Percentiles rank a stretch among this genome's conserved stretches.
Conservation (phyloP, 2,797 vertebrate genomes). For the Hippocampus kuda region DNA sequence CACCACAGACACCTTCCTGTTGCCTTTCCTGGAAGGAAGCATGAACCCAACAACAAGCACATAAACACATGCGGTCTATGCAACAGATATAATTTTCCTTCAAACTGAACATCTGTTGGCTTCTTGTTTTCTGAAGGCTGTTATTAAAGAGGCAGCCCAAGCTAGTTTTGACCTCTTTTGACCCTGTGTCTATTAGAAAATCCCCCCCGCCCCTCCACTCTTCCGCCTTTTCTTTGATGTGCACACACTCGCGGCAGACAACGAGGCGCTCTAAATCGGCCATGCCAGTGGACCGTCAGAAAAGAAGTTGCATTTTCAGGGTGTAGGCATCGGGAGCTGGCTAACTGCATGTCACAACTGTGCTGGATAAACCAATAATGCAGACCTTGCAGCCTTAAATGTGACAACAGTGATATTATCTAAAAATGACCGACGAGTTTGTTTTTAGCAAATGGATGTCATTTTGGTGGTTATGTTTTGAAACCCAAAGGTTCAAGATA, state of each 20-base stretch:
- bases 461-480: not conserved
- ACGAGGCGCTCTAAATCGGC: too few species aligned
- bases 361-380: too few species aligned
- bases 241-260: too few species aligned
- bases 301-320: too few species aligned
- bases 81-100: slow-evolving; percentile 14
- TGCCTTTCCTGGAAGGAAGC: slow-evolving; percentile 32
- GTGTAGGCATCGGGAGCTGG: too few species aligned
- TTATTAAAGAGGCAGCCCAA: not conserved
- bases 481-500: slow-evolving; percentile 5
- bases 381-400: not conserved
- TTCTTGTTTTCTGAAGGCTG: slow-evolving; percentile 14
- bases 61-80: slow-evolving; percentile 10
- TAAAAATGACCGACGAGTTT: not conserved
- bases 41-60: slow-evolving; percentile 31
- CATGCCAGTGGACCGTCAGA: too few species aligned
- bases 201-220: too few species aligned
- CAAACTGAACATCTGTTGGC: slow-evolving; percentile 16
- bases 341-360: too few species aligned
- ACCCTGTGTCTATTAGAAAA: not conserved
- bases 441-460: not conserved
- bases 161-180: slow-evolving; percentile 1
- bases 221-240: too few species aligned
- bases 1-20: slow-evolving; percentile 39
- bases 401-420: not conserved